Evolutionary conservation across 2,797 vertebrate genomes (phyloP).

Genomic region (Petrocephalus schoutedeni): DNA sequence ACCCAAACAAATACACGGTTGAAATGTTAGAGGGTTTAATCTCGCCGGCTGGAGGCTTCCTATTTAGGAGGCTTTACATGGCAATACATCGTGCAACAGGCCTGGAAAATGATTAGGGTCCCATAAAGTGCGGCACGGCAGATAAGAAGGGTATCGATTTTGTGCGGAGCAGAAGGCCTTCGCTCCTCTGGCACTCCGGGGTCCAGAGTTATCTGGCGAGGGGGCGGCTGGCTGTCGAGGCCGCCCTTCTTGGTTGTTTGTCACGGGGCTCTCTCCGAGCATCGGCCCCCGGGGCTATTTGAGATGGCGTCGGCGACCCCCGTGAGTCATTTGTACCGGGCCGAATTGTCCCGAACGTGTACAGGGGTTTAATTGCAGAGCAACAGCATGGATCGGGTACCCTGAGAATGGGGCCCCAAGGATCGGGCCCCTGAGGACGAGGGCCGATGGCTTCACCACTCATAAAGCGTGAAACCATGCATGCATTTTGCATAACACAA

Average conservation of each 20-base stretch:
- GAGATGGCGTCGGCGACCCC: slow-evolving; percentile 32
- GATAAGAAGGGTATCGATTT: slow-evolving; percentile 34
- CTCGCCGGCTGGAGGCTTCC: slow-evolving; percentile 22
- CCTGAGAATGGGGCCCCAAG: background rate
- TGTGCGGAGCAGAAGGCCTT: slow-evolving; percentile 17
- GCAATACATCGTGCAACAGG: slow-evolving; percentile 24
- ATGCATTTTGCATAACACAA: background rate
- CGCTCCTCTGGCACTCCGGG: slow-evolving; percentile 9
- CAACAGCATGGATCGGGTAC: background rate
- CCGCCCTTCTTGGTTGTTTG: slow-evolving; percentile 20
- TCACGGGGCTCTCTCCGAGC: slow-evolving; percentile 35
- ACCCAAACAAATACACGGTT: slow-evolving; percentile 24
- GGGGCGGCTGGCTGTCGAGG: slow-evolving; percentile 13
- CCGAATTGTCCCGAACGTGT: background rate
- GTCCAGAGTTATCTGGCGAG: slow-evolving; percentile 16
- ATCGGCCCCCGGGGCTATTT: slow-evolving; percentile 27
- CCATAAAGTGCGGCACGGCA: slow-evolving; percentile 22
- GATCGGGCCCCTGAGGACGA: background rate
- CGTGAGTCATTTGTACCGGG: background rate
- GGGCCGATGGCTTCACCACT: background rate
- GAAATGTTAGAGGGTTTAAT: slow-evolving; percentile 35
- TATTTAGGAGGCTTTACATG: slow-evolving; percentile 23
- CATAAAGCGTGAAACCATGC: background rate
- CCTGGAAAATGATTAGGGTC: slow-evolving; percentile 34
- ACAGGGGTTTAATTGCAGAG: background rate